phyloP scores from a whole-genome alignment of 2,797 vertebrate genomes.

The Orestias chungarensis region DNA sequence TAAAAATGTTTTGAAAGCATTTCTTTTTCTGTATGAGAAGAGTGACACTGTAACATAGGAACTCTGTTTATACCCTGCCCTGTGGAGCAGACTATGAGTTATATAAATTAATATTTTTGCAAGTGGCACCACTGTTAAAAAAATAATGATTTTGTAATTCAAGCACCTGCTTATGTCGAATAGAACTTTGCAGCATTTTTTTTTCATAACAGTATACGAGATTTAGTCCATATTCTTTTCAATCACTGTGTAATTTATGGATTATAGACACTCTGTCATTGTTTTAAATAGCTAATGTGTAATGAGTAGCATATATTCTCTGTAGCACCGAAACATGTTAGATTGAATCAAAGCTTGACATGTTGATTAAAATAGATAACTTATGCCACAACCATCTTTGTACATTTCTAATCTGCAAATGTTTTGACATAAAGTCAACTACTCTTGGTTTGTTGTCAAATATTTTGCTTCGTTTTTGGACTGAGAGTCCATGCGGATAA shows the following conservation, averaged over 20 bases:
- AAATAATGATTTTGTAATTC: slow-evolving; percentile 65
- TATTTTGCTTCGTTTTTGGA: slow-evolving; percentile 37
- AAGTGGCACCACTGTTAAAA: slow-evolving; percentile 80
- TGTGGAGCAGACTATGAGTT: slow-evolving; percentile 86
- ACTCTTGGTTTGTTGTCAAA: slow-evolving; percentile 47
- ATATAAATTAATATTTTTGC: slow-evolving; percentile 72
- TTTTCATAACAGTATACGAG: slow-evolving; percentile 47
- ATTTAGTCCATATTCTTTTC: slow-evolving; percentile 43
- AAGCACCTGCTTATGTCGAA: slow-evolving; percentile 53
- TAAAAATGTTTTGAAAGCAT: slow-evolving; percentile 76
- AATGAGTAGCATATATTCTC: slow-evolving; percentile 46
- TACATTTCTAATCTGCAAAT: slow-evolving; percentile 47
- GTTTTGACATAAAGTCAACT: slow-evolving; percentile 47
- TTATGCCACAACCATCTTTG: slow-evolving; percentile 50
- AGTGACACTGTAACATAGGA: slow-evolving; percentile 85
- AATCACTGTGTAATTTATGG: slow-evolving; percentile 61
- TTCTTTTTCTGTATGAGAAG: slow-evolving; percentile 78
- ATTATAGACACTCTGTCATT: slow-evolving; percentile 42
- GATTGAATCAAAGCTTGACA: slow-evolving; percentile 37
- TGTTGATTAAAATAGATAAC: slow-evolving; percentile 33
- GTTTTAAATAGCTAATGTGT: slow-evolving; percentile 21
- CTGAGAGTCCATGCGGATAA: slow-evolving; percentile 42
- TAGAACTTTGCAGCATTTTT: slow-evolving; percentile 57
- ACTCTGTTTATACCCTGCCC: slow-evolving; percentile 85
- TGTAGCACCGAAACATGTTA: slow-evolving; percentile 44